phyloP scores from a whole-genome alignment of 2,797 vertebrate genomes.

The Schizopygopsis malacanthus region DNA sequence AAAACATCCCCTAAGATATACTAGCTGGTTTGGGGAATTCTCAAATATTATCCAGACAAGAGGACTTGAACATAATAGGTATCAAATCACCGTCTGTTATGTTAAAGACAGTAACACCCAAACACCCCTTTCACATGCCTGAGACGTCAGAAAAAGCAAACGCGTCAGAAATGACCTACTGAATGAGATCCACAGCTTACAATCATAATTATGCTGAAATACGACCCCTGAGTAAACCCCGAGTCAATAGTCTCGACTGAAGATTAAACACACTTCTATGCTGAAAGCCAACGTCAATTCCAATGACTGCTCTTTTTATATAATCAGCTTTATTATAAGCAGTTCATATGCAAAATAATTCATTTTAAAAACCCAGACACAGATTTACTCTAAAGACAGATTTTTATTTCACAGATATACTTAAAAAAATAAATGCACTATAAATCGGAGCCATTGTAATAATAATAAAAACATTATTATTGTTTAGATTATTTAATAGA shows the following conservation, averaged over 20 bases:
- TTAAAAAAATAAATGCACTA: background rate
- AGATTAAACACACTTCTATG: constrained; percentile 5
- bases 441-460: background rate
- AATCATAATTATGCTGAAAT: constrained; percentile 4
- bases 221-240: background rate
- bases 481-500: background rate
- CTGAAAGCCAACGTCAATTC: background rate
- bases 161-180: constrained; percentile 20
- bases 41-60: constrained; percentile 50
- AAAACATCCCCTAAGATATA: constrained; percentile 40
- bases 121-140: constrained; percentile 21
- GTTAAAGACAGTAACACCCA: constrained; percentile 12
- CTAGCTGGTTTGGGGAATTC: constrained; percentile 38
- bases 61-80: constrained; percentile 40
- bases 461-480: background rate
- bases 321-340: constrained; percentile 8
- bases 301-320: background rate
- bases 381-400: constrained; percentile 7
- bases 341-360: background rate
- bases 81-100: constrained; percentile 21
- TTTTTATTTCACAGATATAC: background rate
- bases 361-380: background rate
- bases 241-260: background rate
- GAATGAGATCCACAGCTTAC: constrained; percentile 12
- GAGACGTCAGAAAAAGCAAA: constrained; percentile 10